Conservation (phyloP, 2,797 vertebrate species). For the Momotus momota region DNA sequence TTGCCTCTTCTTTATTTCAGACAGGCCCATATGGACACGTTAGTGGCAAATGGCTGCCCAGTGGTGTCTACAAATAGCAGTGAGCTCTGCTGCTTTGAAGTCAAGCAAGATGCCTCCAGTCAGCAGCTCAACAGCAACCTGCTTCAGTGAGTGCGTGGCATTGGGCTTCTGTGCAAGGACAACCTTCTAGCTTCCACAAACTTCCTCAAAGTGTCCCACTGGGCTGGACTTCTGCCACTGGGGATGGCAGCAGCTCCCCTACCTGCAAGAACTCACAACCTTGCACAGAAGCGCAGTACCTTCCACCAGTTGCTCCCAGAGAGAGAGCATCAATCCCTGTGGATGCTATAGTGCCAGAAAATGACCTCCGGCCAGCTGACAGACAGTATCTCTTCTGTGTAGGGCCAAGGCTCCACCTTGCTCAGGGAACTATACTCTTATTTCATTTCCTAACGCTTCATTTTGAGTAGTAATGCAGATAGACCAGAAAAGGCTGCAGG, state of each 20-base stretch:
- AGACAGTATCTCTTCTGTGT: accelerated
- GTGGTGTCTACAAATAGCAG: background rate
- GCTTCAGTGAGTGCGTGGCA: accelerated
- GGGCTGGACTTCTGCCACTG: background rate
- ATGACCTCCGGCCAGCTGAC: background rate
- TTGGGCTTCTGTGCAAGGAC: background rate
- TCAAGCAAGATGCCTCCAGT: background rate
- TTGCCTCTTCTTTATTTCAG: background rate
- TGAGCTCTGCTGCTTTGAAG: background rate
- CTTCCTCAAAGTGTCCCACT: background rate
- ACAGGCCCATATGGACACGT: accelerated
- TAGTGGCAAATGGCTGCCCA: background rate
- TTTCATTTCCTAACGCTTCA: background rate
- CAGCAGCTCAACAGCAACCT: background rate
- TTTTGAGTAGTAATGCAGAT: background rate
- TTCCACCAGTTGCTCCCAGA: background rate
- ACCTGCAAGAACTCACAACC: background rate
- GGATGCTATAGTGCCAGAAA: background rate
- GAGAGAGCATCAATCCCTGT: background rate
- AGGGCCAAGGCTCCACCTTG: background rate
- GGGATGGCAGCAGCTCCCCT: background rate
- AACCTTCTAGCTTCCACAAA: background rate
- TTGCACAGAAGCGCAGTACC: accelerated
- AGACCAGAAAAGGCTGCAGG: background rate
- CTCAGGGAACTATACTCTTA: background rate